Percentiles rank a stretch among this genome's conserved stretches.
Evolutionary conservation across 2,113 vertebrate species (phyloP).

Genomic region (Grammomys surdaster): DNA sequence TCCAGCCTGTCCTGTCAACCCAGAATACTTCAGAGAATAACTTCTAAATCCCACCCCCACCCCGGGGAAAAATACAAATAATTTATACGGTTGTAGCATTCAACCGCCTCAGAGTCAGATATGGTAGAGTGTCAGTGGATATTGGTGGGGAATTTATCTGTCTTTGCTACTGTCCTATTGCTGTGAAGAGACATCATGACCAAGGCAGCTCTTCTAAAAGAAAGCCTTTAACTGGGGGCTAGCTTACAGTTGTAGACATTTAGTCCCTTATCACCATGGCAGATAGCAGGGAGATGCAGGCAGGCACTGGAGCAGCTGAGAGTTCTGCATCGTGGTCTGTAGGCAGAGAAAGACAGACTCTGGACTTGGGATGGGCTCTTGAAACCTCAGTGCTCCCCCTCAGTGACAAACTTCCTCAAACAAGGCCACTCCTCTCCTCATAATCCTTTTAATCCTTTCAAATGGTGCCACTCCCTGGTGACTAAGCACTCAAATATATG

Average conservation of each 20-base stretch:
- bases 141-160: background rate
- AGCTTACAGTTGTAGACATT: background rate
- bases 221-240: background rate
- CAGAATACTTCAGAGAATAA: background rate
- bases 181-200: background rate
- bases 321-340: background rate
- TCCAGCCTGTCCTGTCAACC: background rate
- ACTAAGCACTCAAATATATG: background rate
- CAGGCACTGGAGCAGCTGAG: background rate
- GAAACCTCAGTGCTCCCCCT: background rate
- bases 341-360: background rate
- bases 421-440: background rate
- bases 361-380: background rate
- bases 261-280: background rate
- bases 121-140: background rate
- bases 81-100: background rate
- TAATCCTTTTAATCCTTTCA: slow-evolving; percentile 1
- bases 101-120: background rate
- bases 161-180: background rate
- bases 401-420: background rate
- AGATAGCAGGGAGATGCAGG: background rate
- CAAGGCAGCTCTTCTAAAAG: background rate
- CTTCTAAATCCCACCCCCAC: background rate
- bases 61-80: background rate
- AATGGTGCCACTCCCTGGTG: background rate